Conservation (phyloP, 2,797 vertebrate genomes). For the Typhlichthys eigenmanni region DNA sequence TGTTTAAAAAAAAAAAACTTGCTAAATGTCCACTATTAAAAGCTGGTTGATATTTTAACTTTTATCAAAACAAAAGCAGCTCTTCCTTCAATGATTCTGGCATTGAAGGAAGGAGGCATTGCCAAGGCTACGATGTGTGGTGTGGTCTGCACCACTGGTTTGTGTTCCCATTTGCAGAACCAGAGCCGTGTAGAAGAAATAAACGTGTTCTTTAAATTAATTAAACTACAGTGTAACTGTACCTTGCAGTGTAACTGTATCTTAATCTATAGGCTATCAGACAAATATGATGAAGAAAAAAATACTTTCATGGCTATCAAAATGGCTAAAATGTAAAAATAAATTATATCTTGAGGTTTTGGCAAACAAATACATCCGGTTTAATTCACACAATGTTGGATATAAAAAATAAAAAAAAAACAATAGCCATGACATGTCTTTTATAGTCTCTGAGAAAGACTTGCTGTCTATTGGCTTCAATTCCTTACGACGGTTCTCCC, state of each 20-base stretch:
- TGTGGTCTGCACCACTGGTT: too few species aligned
- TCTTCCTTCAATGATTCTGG: too few species aligned
- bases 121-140: too few species aligned
- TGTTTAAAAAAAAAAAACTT: too few species aligned
- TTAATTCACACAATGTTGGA: constrained; percentile 51
- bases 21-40: too few species aligned
- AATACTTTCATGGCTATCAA: constrained; percentile 32
- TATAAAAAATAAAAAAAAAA: constrained; percentile 27
- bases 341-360: constrained; percentile 61
- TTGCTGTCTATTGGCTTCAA: constrained; percentile 53
- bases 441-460: constrained; percentile 30
- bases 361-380: constrained; percentile 50
- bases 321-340: constrained; percentile 63
- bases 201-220: not conserved
- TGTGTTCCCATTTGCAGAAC: too few species aligned
- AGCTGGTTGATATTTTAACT: too few species aligned
- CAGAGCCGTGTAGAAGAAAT: too few species aligned
- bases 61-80: too few species aligned
- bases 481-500: constrained; percentile 53
- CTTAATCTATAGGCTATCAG: constrained; percentile 22
- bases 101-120: too few species aligned
- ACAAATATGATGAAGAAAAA: constrained; percentile 29
- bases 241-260: constrained; percentile 1
- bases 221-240: not conserved
- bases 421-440: constrained; percentile 23